Conservation (phyloP, 2,888 invertebrate genomes). For the Ceraclea dissimilis region DNA sequence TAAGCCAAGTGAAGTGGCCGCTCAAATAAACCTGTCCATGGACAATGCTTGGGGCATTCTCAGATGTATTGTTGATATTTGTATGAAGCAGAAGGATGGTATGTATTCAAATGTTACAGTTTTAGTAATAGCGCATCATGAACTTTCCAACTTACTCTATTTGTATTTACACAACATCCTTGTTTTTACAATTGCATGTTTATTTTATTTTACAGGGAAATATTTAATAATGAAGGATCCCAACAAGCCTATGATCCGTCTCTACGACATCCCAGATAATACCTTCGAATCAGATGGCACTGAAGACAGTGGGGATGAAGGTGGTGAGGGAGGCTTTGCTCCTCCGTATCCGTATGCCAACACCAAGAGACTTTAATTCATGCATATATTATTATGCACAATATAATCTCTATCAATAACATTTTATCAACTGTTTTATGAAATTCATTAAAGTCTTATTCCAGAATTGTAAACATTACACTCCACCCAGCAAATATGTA, state of each 20-base stretch:
- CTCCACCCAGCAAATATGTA: too few relatives aligned
- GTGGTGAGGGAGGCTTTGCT: constrained; percentile 42
- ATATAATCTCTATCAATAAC: neutral
- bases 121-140: too few relatives aligned
- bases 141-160: too few relatives aligned
- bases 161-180: neutral
- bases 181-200: neutral
- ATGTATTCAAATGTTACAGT: constrained; percentile 18
- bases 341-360: constrained; percentile 47
- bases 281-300: constrained; percentile 98
- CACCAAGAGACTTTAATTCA: constrained; percentile 40
- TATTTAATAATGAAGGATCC: constrained; percentile 99
- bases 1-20: constrained; percentile 96
- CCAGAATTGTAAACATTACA: too few relatives aligned
- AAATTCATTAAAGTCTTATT: too few relatives aligned
- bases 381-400: neutral
- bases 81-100: constrained; percentile 95
- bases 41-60: constrained; percentile 99
- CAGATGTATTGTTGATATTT: constrained; percentile 93
- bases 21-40: constrained; percentile 98
- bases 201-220: constrained; percentile 45
- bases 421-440: too few relatives aligned
- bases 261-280: constrained; percentile 97
- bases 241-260: constrained; percentile 94
- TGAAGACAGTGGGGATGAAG: constrained; percentile 72